Conservation (phyloP, 2,888 invertebrate genomes). For the Epinotia bilunana region DNA sequence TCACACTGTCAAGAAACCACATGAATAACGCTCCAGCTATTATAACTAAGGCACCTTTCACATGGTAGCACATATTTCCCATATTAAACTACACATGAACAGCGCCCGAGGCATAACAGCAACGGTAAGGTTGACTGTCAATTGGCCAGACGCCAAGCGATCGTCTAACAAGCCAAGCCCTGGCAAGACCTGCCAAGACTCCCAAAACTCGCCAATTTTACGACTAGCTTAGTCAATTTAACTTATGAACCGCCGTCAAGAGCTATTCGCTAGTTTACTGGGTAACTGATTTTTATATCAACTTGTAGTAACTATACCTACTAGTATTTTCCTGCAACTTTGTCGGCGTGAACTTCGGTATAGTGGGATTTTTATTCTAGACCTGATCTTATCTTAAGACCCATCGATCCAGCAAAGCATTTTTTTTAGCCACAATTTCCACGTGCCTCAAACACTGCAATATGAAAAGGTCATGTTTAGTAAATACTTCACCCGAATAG, state of each 20-base stretch:
- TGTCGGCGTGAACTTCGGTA: too few relatives aligned
- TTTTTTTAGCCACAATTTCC: too few relatives aligned
- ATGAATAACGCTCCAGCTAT: not conserved
- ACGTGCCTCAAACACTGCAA: too few relatives aligned
- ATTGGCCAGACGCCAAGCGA: constrained; percentile 35
- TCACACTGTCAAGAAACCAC: too few relatives aligned
- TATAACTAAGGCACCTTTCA: not conserved
- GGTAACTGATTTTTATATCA: constrained; percentile 10
- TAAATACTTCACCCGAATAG: too few relatives aligned
- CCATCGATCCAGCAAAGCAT: too few relatives aligned
- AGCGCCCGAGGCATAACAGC: constrained; percentile 27
- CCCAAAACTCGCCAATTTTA: constrained; percentile 38
- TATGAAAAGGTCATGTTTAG: too few relatives aligned
- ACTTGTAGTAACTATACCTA: not conserved
- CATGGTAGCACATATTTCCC: not conserved
- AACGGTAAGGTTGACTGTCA: constrained; percentile 43
- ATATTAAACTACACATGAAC: constrained; percentile 2
- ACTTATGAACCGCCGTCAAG: constrained; percentile 32
- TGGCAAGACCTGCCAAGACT: constrained; percentile 39
- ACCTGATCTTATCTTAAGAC: too few relatives aligned
- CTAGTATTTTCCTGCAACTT: too few relatives aligned
- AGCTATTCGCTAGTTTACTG: constrained; percentile 11
- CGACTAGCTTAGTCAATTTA: constrained; percentile 42
- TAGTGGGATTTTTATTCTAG: too few relatives aligned
- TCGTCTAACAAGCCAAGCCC: constrained; percentile 40